Conservation (phyloP, 2,113 vertebrate genomes). For the Burhinus oedicnemus region DNA sequence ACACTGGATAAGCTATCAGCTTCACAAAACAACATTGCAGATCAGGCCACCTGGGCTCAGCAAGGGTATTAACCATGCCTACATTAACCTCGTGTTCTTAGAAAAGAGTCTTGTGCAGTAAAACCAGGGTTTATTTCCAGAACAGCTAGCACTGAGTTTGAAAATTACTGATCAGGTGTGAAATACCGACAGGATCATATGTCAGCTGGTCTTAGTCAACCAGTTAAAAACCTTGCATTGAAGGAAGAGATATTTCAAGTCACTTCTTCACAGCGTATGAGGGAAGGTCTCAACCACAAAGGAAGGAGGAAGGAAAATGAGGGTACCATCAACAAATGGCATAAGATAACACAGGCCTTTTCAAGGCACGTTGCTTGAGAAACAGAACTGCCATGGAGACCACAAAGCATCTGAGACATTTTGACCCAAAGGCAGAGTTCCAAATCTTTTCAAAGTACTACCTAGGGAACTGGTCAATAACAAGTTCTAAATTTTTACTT, state of each 20-base stretch:
- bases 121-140: neutral
- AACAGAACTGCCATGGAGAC: conserved; percentile 62
- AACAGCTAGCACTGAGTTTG: neutral
- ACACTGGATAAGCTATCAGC: neutral
- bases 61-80: neutral
- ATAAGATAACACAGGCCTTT: conserved; percentile 48
- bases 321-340: conserved; percentile 4
- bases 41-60: neutral
- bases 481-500: conserved; percentile 54
- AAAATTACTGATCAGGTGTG: neutral
- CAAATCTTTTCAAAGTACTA: conserved; percentile 65
- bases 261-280: neutral
- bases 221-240: neutral
- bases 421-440: conserved; percentile 63
- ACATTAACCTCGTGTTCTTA: neutral
- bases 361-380: conserved; percentile 55
- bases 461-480: conserved; percentile 56
- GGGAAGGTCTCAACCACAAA: neutral
- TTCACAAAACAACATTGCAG: neutral
- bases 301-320: conserved; percentile 2
- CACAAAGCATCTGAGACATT: conserved; percentile 69
- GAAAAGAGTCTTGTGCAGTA: neutral
- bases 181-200: neutral
- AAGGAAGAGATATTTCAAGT: conserved; percentile 11
- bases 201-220: neutral